These are phyloP conservation scores for Synergus japonicus DNA, from an alignment of 2,888 invertebrate genomes.

Conservation along the genomic window DNA sequence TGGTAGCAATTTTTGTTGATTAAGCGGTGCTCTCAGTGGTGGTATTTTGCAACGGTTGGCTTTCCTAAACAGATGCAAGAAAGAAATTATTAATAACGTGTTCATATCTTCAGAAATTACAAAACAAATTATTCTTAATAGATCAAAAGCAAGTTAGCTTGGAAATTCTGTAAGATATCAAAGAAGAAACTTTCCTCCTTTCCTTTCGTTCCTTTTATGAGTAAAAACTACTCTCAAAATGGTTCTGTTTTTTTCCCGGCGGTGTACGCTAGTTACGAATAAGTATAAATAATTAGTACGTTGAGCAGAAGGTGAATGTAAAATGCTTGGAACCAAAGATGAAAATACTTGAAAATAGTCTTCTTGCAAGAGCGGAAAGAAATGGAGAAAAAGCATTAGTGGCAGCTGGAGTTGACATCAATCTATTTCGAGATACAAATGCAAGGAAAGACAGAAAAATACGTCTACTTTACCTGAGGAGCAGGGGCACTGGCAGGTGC, in stretches of 20 bases:
- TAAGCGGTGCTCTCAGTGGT: constrained; percentile 82
- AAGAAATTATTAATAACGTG: not conserved
- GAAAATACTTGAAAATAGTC: not conserved
- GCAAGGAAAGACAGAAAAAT: constrained; percentile 59
- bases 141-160: not conserved
- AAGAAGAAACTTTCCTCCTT: not conserved
- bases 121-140: not conserved
- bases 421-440: constrained; percentile 32
- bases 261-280: not conserved
- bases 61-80: constrained; percentile 74
- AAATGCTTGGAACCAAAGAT: not conserved
- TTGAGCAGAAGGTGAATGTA: not conserved
- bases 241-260: too few relatives aligned
- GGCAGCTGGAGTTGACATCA: not conserved
- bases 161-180: not conserved
- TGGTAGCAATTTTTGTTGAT: constrained; percentile 63
- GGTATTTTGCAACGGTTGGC: constrained; percentile 81
- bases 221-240: not conserved
- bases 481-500: constrained; percentile 71
- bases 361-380: not conserved
- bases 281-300: not conserved
- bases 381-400: not conserved
- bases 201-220: not conserved
- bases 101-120: not conserved
- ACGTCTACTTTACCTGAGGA: constrained; percentile 72